phyloP scores from a whole-genome alignment of 2,113 vertebrate genomes.

The Xyliphius kryptos region DNA sequence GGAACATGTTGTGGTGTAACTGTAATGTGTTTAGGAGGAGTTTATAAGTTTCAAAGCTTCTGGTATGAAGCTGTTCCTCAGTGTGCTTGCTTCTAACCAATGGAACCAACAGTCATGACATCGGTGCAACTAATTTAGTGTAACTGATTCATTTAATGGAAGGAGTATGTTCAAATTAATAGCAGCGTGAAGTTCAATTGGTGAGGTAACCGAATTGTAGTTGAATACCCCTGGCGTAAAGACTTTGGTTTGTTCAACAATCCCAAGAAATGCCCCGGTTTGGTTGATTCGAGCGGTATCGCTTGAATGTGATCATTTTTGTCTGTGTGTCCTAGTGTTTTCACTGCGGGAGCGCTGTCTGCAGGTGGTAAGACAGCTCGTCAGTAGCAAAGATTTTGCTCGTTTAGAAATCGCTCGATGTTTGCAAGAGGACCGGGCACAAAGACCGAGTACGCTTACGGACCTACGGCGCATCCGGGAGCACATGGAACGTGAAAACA shows the following conservation, averaged over 20 bases:
- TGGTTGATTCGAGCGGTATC: neutral
- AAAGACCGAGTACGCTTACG: slow-evolving; percentile 72
- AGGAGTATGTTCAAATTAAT: too few relatives aligned
- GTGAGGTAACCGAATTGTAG: too few relatives aligned
- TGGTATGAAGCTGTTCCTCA: too few relatives aligned
- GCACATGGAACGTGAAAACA: slow-evolving; percentile 45
- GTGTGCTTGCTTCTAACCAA: too few relatives aligned
- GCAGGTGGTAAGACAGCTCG: slow-evolving; percentile 81
- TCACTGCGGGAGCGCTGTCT: slow-evolving; percentile 85
- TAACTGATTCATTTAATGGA: too few relatives aligned
- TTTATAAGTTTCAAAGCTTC: too few relatives aligned
- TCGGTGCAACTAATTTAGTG: too few relatives aligned
- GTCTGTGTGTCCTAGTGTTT: slow-evolving; percentile 65
- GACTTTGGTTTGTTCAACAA: neutral
- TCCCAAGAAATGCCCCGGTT: neutral
- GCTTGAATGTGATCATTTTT: neutral
- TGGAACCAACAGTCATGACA: too few relatives aligned
- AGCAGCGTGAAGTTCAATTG: too few relatives aligned
- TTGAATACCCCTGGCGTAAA: too few relatives aligned
- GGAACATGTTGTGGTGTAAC: too few relatives aligned
- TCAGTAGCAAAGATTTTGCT: slow-evolving; percentile 75
- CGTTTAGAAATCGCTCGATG: slow-evolving; percentile 81
- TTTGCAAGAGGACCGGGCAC: slow-evolving; percentile 81
- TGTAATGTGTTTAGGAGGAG: too few relatives aligned
- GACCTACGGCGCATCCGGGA: slow-evolving; percentile 73